Base-by-base conservation (phyloP, 1,140 invertebrate genomes). In the Trichonephila clavata region DNA sequence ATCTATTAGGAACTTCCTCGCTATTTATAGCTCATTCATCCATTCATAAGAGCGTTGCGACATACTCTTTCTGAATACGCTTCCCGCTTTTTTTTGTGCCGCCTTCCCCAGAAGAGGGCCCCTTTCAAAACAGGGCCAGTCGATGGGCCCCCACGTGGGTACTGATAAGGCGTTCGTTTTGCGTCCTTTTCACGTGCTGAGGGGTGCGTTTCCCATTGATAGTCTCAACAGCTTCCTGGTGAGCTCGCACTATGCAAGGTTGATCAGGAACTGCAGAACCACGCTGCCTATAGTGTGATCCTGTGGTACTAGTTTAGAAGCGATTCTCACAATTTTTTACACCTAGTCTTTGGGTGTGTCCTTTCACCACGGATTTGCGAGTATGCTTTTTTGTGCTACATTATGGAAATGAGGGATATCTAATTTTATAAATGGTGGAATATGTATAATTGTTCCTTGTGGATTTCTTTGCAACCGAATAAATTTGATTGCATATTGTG, bases 201-300 rank as follows among this genome's bases (percentile, higher is more conserved):
- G 65, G 80, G 80, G 43, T 81, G 43, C 81, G 43, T 57, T 57
- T 84, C 57, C 81, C 81, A 84, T 84, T 84, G 50, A 84, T 21
- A 84, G 43, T 24, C 81, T 84, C 81, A 84, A 84, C 21, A 50
- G 81, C 81, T 84, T 84, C 81, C 81, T 84, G 81, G 81, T 84
- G 81, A 50, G 50, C 50, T 50, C 50, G 50, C 50, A 10, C 50
- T 14, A 50, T 24, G 81, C 57, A 84, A 84, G 81, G 81, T 84
- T 50, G 57, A 77, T 77, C 71, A 77, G n/a, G 18, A 71, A 32
- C 61, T 63, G 18, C 61, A 50, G 50, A 50, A 50, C 50, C 50
- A 50, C 50, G 50, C 50, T 50, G 50, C 50, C 50, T 50, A 50
- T 39, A 3, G 32, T 39, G 32, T 39, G 32, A 39, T 50, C 50